Percentiles rank a stretch among this genome's conserved stretches.
These are phyloP conservation scores for Ateles fusciceps DNA, from an alignment of 2,797 vertebrate species.

Conservation along the genomic window DNA sequence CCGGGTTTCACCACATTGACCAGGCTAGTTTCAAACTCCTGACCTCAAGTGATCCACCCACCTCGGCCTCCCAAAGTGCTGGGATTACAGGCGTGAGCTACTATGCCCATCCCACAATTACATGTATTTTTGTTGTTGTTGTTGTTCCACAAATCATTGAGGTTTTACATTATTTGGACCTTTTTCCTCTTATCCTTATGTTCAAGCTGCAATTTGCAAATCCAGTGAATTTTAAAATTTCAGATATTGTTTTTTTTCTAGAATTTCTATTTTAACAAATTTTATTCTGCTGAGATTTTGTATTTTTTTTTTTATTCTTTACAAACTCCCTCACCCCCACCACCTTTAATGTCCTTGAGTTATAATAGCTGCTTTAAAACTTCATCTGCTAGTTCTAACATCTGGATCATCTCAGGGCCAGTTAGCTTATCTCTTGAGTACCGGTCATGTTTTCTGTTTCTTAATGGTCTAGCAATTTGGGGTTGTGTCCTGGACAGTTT, in stretches of 20 bases:
- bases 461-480: neutral
- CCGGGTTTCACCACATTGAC: too few relatives aligned
- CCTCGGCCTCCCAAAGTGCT: too few relatives aligned
- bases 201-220: neutral
- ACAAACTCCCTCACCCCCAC: neutral
- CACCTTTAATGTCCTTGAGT: neutral
- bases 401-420: neutral
- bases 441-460: neutral
- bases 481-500: neutral
- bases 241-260: neutral
- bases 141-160: neutral
- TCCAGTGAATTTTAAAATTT: neutral
- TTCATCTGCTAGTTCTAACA: neutral
- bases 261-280: neutral
- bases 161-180: neutral
- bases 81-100: too few relatives aligned
- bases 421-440: constrained; percentile 3
- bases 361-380: neutral
- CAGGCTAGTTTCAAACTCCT: too few relatives aligned
- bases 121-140: neutral
- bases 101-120: neutral
- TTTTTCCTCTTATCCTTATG: neutral
- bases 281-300: neutral
- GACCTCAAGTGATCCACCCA: too few relatives aligned
- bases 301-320: neutral